Evolutionary conservation across 2,888 invertebrate genomes (phyloP).

Genomic region (Papilio demoleus): DNA sequence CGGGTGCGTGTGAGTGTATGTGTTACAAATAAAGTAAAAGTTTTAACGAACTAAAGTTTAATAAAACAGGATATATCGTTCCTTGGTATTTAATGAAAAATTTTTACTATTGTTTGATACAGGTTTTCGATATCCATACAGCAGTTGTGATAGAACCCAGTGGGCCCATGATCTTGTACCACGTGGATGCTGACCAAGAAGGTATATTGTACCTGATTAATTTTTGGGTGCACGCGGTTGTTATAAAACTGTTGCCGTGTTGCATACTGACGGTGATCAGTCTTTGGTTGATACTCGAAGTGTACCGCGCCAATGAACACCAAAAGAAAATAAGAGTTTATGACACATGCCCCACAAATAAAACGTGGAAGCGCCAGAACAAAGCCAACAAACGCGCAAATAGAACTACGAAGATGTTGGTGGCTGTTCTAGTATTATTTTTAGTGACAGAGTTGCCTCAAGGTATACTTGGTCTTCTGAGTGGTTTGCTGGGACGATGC

Average conservation of each 20-base stretch:
- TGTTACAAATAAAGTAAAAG: too few relatives aligned
- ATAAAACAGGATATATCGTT: too few relatives aligned
- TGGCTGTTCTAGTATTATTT: slow-evolving; percentile 93
- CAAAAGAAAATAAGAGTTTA: slow-evolving; percentile 88
- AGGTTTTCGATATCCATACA: slow-evolving; percentile 79
- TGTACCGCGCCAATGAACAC: slow-evolving; percentile 89
- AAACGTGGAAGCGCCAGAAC: slow-evolving; percentile 73
- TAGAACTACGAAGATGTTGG: slow-evolving; percentile 94
- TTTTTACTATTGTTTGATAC: slow-evolving; percentile 35
- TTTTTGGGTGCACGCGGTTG: slow-evolving; percentile 92
- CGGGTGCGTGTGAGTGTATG: too few relatives aligned
- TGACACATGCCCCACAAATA: slow-evolving; percentile 80
- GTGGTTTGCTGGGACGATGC: slow-evolving; percentile 86
- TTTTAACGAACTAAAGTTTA: too few relatives aligned
- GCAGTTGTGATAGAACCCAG: slow-evolving; percentile 74
- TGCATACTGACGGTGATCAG: slow-evolving; percentile 89
- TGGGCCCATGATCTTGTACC: slow-evolving; percentile 68
- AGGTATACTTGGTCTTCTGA: slow-evolving; percentile 88
- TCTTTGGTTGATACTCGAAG: slow-evolving; percentile 87
- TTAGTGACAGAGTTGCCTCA: slow-evolving; percentile 95
- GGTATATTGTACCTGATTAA: slow-evolving; percentile 87
- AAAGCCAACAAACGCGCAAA: slow-evolving; percentile 90
- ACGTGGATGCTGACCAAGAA: slow-evolving; percentile 82
- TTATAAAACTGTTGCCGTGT: slow-evolving; percentile 92
- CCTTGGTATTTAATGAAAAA: not conserved